Conservation (phyloP, 2,113 vertebrate species). For the Lamprologus callipterus region DNA sequence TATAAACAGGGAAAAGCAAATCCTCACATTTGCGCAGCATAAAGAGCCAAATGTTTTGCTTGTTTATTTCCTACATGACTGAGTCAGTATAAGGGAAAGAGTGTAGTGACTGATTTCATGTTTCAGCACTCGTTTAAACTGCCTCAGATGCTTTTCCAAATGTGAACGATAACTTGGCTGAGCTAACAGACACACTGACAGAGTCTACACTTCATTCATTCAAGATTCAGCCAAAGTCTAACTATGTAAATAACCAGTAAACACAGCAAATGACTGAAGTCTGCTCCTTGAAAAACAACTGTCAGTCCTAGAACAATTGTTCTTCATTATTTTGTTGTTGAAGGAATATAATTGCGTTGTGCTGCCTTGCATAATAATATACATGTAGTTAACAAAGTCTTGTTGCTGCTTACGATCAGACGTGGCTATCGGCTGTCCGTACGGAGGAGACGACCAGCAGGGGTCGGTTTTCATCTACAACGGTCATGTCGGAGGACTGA, state of each 20-base stretch:
- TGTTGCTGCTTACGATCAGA: conserved; percentile 55
- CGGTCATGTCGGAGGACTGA: conserved; percentile 65
- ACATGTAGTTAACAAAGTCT: not conserved
- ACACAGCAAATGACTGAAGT: not conserved
- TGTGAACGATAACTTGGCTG: not conserved
- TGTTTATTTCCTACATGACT: not conserved
- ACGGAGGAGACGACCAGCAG: conserved; percentile 77
- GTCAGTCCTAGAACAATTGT: not conserved
- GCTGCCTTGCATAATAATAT: not conserved
- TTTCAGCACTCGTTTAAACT: not conserved
- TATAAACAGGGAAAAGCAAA: not conserved
- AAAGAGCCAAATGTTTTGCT: not conserved
- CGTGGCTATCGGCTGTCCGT: conserved; percentile 80
- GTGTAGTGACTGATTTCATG: not conserved
- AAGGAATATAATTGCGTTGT: not conserved
- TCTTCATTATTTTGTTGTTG: not conserved
- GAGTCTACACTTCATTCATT: not conserved
- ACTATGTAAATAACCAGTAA: not conserved
- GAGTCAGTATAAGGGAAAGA: not conserved
- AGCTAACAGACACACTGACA: not conserved
- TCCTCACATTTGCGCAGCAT: not conserved
- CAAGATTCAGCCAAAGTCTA: not conserved
- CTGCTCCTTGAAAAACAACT: not conserved
- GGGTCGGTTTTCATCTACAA: conserved; percentile 83
- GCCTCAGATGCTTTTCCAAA: not conserved